Evolutionary conservation across 2,113 vertebrate genomes (phyloP).

Genomic region (Alligator mississippiensis): DNA sequence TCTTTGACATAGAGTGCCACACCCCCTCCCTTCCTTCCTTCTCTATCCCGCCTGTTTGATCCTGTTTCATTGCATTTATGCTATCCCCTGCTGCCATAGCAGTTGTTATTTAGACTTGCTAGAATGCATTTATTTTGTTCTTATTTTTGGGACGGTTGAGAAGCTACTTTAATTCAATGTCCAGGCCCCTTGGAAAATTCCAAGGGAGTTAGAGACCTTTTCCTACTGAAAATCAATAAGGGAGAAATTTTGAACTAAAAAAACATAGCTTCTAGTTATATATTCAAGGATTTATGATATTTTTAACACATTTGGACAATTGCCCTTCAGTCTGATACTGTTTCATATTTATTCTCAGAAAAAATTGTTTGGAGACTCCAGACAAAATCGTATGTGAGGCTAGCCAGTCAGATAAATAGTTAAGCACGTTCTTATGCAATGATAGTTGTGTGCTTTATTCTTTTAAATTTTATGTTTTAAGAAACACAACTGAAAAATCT

Average conservation of each 20-base stretch:
- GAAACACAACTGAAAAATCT: neutral
- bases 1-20: too few species aligned
- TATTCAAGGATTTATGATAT: neutral
- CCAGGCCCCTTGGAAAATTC: neutral
- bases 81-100: neutral
- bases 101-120: neutral
- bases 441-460: neutral
- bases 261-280: neutral
- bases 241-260: neutral
- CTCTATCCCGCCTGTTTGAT: too few species aligned
- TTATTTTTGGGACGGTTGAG: neutral
- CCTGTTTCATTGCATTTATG: neutral
- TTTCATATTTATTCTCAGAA: neutral
- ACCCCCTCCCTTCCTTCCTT: too few species aligned
- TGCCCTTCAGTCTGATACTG: neutral
- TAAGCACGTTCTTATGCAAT: neutral
- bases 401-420: neutral
- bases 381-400: neutral
- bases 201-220: neutral
- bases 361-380: neutral
- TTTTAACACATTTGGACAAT: neutral
- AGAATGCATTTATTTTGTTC: neutral
- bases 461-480: neutral
- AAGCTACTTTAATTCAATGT: neutral
- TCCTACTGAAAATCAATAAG: neutral